These are phyloP conservation scores for Tetheella fluctuosa DNA, from an alignment of 2,888 invertebrate species.

Conservation along the genomic window DNA sequence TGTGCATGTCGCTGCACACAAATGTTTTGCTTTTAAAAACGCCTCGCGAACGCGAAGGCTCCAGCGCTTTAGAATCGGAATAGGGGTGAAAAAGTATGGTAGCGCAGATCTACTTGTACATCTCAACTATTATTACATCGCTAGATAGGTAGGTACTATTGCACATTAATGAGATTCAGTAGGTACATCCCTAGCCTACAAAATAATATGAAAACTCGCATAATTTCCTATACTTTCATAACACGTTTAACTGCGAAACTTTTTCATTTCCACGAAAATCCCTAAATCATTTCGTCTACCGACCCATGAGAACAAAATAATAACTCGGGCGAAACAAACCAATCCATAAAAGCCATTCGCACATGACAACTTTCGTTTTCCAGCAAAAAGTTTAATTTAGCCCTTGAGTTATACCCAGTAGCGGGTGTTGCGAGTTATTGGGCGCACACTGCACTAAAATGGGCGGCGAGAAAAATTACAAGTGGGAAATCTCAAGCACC, in stretches of 20 bases:
- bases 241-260: not conserved
- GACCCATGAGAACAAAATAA: slow-evolving; percentile 25
- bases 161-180: not conserved
- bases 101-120: too few relatives aligned
- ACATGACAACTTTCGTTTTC: slow-evolving; percentile 62
- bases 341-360: slow-evolving; percentile 61
- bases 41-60: slow-evolving; percentile 50
- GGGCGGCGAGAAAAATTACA: slow-evolving; percentile 69
- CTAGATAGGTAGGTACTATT: too few relatives aligned
- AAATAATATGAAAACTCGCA: not conserved
- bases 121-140: too few relatives aligned
- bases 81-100: slow-evolving; percentile 15
- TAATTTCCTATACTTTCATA: not conserved
- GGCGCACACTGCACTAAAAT: slow-evolving; percentile 64
- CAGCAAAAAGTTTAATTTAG: slow-evolving; percentile 72
- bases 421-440: slow-evolving; percentile 63
- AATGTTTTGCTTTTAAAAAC: slow-evolving; percentile 66
- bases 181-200: not conserved
- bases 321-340: slow-evolving; percentile 45
- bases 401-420: slow-evolving; percentile 63
- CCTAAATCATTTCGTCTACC: slow-evolving; percentile 11
- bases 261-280: slow-evolving; percentile 6
- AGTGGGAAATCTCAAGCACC: slow-evolving; percentile 65
- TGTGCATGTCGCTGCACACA: slow-evolving; percentile 24
- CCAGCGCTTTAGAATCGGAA: slow-evolving; percentile 60